These are phyloP conservation scores for Brachyhypopomus gauderio DNA, from an alignment of 2,113 vertebrate genomes.

Conservation along the genomic window DNA sequence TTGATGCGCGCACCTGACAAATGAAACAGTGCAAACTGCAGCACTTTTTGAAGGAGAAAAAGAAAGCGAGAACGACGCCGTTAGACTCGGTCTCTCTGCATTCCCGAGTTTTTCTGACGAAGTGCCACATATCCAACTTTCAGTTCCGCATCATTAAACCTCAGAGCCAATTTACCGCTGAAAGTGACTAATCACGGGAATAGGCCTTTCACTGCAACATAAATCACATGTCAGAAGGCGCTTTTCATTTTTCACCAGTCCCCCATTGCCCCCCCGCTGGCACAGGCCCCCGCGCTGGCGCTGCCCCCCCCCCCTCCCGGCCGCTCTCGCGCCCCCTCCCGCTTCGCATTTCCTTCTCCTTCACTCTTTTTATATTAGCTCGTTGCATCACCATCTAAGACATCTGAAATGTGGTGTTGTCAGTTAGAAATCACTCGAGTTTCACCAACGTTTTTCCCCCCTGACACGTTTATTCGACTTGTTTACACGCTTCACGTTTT, in stretches of 20 bases:
- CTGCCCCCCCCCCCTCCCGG: too few relatives aligned
- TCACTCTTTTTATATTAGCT: not conserved
- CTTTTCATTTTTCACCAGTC: constrained; percentile 48
- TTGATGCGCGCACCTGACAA: too few relatives aligned
- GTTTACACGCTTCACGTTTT: not conserved
- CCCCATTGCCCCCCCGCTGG: not conserved
- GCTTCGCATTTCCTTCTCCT: not conserved
- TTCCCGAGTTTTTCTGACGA: constrained; percentile 45
- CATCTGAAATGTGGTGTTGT: not conserved
- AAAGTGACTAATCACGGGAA: constrained; percentile 57
- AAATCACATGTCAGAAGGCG: constrained; percentile 55
- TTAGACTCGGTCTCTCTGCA: constrained; percentile 22
- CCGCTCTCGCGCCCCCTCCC: too few relatives aligned
- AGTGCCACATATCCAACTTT: constrained; percentile 52
- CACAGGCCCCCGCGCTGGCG: too few relatives aligned
- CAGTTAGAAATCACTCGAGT: not conserved
- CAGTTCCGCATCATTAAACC: constrained; percentile 63
- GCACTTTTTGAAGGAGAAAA: constrained; percentile 17
- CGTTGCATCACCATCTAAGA: too few relatives aligned
- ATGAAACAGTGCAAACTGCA: constrained; percentile 44
- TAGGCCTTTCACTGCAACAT: constrained; percentile 50
- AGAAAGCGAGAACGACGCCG: constrained; percentile 1
- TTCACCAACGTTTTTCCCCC: not conserved
- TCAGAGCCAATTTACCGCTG: constrained; percentile 58
- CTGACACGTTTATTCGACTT: not conserved